phyloP scores from a whole-genome alignment of 2,888 invertebrate species.

The Diadegma fenestrale region DNA sequence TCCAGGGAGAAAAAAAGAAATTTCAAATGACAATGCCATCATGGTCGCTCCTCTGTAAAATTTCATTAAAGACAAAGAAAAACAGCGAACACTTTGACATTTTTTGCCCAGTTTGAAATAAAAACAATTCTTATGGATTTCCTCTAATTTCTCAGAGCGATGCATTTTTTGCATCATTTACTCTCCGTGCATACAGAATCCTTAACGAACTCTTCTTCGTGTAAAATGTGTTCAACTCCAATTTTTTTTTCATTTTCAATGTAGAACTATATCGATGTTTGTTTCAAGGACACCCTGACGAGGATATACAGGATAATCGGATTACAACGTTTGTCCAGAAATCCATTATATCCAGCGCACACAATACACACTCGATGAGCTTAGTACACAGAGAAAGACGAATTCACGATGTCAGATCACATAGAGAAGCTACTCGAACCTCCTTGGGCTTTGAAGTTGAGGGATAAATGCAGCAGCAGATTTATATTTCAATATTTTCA shows the following conservation, averaged over 20 bases:
- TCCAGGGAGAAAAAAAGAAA: too few species aligned
- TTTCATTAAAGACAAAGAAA: too few species aligned
- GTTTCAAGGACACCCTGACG: not conserved
- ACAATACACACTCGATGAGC: not conserved
- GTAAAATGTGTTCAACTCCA: not conserved
- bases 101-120: too few species aligned
- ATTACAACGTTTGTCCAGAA: conserved; percentile 18
- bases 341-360: conserved; percentile 4
- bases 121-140: too few species aligned
- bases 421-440: not conserved
- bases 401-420: not conserved
- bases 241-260: not conserved
- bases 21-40: too few species aligned
- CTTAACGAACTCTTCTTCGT: not conserved
- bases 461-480: not conserved
- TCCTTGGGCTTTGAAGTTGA: not conserved
- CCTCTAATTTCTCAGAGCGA: too few species aligned
- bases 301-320: conserved; percentile 32
- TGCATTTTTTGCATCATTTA: too few species aligned
- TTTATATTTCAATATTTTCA: not conserved
- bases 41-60: too few species aligned
- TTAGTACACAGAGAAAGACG: not conserved
- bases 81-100: too few species aligned
- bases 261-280: conserved; percentile 21
- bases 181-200: too few species aligned